Evolutionary conservation across 2,113 vertebrate species (phyloP), one percentile per base, ranked within the genome.

Genomic region (Mesocricetus auratus): DNA sequence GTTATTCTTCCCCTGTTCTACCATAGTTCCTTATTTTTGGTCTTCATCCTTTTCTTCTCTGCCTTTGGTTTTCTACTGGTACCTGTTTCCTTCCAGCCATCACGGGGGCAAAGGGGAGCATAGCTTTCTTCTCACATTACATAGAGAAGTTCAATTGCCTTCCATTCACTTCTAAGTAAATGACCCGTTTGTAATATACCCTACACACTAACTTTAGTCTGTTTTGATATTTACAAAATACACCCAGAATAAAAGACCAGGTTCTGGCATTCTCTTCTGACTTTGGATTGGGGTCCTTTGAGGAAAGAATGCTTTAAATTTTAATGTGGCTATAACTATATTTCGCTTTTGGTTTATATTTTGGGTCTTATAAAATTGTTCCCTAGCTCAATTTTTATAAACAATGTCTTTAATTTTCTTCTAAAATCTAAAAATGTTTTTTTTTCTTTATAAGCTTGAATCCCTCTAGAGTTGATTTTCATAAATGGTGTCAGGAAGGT

Each of bases 341-440:
- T 56, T 90, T 95, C 78, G 9, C 45, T 53, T 81, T 82, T 60
- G 60, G 42, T 75, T 87, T 68, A 36, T 86, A 79, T 21, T 87
- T 90, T 47, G 11, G 19, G 36, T 60, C 56, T 74, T 85, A 89
- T 4, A 79, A 86, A 94, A 90, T 64, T 10, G 8, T 36, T 86
- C 17, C 22, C 39, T 36, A 64, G 39, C 4, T 92, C 68, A 47
- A 39, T 81, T 95, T 93, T 22, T 75, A 78, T 47, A 83, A 77
- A 81, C 16, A 91, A 50, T 56, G 22, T 89, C 81, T 87, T 66
- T 58, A 45, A 50, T 87, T 92, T 89, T 94, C 77, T 90, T 62
- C 69, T 73, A 66, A 89, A 95, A 53, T 74, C 42, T 77, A 81
- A 94, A 88, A 86, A 29, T 31, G 0, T 26, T 75, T 66, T 66